Percentiles rank a stretch among this genome's conserved stretches.
Evolutionary conservation across 1,140 invertebrate species (phyloP).

Genomic region (Hylyphantes graminicola): DNA sequence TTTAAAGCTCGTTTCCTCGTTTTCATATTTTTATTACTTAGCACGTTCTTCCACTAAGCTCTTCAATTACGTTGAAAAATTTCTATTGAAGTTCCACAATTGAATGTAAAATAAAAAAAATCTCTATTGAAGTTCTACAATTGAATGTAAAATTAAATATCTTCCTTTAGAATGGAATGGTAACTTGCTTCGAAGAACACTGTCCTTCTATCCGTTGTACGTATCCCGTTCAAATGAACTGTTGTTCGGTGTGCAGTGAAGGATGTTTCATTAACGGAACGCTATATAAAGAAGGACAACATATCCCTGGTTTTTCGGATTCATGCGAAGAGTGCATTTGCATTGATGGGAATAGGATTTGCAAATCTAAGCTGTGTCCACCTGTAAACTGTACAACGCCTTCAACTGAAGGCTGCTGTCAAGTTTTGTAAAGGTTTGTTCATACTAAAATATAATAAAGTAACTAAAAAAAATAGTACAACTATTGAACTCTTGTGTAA

Average conservation of each 20-base stretch:
- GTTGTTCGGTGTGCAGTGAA: conserved; percentile 23
- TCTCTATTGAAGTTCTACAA: no score
- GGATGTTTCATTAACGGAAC: conserved; percentile 13
- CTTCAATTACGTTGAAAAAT: background rate
- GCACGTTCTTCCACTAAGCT: no score
- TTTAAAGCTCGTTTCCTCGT: no score
- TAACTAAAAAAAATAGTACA: no score
- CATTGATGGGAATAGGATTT: conserved; percentile 35
- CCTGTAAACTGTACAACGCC: conserved; percentile 21
- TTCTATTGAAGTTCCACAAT: background rate
- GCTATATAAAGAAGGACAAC: conserved; percentile 25
- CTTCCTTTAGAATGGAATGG: conserved; percentile 27
- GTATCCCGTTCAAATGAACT: conserved; percentile 33
- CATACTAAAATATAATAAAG: background rate
- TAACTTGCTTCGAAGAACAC: conserved; percentile 31
- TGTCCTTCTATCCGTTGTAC: conserved; percentile 30
- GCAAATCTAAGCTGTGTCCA: conserved; percentile 18
- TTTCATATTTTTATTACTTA: no score
- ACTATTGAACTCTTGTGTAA: background rate
- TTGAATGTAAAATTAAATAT: background rate
- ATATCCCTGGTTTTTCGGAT: conserved; percentile 5
- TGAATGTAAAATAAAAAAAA: no score
- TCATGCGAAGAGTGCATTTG: conserved; percentile 44
- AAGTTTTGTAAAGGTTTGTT: conserved; percentile 32
- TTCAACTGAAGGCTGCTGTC: conserved; percentile 16